Evolutionary conservation across 2,888 invertebrate species (phyloP), one percentile per base, ranked within the genome.

Genomic region (Hydroisotoma schaefferi): DNA sequence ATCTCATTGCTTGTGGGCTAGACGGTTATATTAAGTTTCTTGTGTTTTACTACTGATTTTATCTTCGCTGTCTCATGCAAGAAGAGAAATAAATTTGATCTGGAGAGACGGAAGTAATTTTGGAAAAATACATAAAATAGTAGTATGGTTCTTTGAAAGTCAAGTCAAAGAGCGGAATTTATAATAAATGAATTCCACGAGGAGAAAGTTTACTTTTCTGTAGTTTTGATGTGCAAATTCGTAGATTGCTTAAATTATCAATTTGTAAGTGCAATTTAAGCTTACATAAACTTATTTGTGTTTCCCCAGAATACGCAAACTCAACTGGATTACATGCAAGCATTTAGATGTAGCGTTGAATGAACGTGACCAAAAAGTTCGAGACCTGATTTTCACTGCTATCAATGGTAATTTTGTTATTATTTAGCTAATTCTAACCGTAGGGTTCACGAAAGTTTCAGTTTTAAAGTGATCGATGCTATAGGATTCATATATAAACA

Each of bases 301-400:
- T n/a, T n/a, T n/a, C 55, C 71, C 15, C 61, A 80, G 95, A 60
- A 98, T 99, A 73, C 86, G 98, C 49, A 90, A 92, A 75, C 80
- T 99, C 57, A 90, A 92, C 77, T 99, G 99, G 99, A 91, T 99
- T 8, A 92, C 92, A 60, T 88, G 93, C 53, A 86, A 88, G 65
- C 94, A 95, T 78, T 82, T 99, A 58, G 95, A 95, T 74, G 94
- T 95, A 74, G 85, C 87, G 73, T 87, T 99, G 67, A 90, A 94
- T 75, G 88, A 94, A 76, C 84, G 85, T 10, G 86, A 87, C 76
- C 83, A 88, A 0, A 85, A 86, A 73, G 91, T 94, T 8, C 80
- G 93, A n/a, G 89, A 90, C 74, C 80, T 92, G 57, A 86, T 95
- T n/a, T 95, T 95, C 76, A 86, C 87, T 70, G 93, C 95, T 40